Base-by-base conservation (phyloP, 1,140 invertebrate species). In the Penaeus japonicus region DNA sequence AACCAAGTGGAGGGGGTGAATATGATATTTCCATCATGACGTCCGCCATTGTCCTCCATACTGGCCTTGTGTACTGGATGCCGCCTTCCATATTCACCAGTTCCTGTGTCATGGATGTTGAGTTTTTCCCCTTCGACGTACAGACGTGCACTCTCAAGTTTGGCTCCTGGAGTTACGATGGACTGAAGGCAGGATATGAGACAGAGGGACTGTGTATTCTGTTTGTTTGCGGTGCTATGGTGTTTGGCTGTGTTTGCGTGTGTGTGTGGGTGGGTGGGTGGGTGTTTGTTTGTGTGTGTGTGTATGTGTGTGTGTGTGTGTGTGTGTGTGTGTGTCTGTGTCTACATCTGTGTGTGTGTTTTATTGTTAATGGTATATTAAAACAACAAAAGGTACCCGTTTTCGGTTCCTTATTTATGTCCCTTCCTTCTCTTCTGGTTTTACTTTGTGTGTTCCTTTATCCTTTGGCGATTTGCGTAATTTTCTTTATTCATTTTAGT, bases 41-140 rank as follows among this genome's bases (percentile, higher is more conserved):
- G 18, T 89, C 70, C 2, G 78, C 80, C 7, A 54, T 54, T n/a
- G 65, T 89, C 59, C 32, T 24, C 1, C 53, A 89, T 24, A 39
- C 77, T 0, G 87, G 87, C 7, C 70, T 57, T n/a, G 87, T 89
- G 30, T 30, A n/a, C 30, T 89, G 87, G 81, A 35, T 73, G 2
- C 87, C 87, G 5, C 80, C 87, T 10, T 75, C 81, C 22, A 78
- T 89, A 47, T 89, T 84, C 70, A 77, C 80, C 80, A 62, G 53
- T 57, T 89, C 87, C 27, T 89, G 87, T 30, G n/a, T 78, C 27
- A 59, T 89, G 54, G 47, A 89, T 53, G 59, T 89, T 32, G 80
- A 84, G 80, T 89, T 59, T 80, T 89, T 84, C 80, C 87, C 86
- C 32, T 89, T 77, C 87, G 87, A 89, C 87, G 54, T 54, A 35